Evolutionary conservation across 2,113 vertebrate species (phyloP), one percentile per base, ranked within the genome.

Genomic region (Cyanoliseus patagonus): DNA sequence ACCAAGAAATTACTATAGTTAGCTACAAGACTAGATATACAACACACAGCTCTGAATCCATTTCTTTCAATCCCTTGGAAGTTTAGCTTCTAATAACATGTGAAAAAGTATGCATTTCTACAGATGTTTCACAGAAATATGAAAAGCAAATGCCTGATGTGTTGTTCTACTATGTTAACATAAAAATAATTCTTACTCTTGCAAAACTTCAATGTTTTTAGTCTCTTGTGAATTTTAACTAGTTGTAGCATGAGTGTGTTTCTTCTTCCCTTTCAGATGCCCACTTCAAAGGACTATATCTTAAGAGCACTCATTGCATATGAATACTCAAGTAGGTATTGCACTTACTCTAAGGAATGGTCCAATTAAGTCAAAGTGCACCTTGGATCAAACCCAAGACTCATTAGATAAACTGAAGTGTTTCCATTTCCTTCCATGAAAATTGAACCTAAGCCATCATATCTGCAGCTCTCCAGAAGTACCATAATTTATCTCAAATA

Each of bases 301-400:
- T 88, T 92, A 72, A 30, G 79, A 76, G 42, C 2, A 2, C 37
- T 85, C 39, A n/a, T 67, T 78, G 24, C 16, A 23, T 63, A 15
- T 33, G 17, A 82, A 19, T 42, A 53, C 17, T 78, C 41, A 70
- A 67, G 53, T 20, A 92, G 33, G 15, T 37, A 18, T n/a, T 44
- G 24, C 35, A 62, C 44, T 93, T 70, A 74, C 6, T 70, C 33
- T 17, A 51, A 86, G 27, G 18, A 93, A 79, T 3, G 84, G 63
- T 62, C 28, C 63, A 88, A 83, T 95, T 83, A 96, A 93, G n/a
- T 69, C 53, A 67, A 93, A 93, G 59, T 74, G 64, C 44, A 80
- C 12, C 17, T 73, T 95, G 92, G 63, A 88, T 70, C 41, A 83
- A 83, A 57, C n/a, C 67, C 86, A 90, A 74, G 53, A 74, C 7